These are phyloP conservation scores for Leucophenga varia DNA, from an alignment of 1,140 invertebrate species.

Conservation along the genomic window DNA sequence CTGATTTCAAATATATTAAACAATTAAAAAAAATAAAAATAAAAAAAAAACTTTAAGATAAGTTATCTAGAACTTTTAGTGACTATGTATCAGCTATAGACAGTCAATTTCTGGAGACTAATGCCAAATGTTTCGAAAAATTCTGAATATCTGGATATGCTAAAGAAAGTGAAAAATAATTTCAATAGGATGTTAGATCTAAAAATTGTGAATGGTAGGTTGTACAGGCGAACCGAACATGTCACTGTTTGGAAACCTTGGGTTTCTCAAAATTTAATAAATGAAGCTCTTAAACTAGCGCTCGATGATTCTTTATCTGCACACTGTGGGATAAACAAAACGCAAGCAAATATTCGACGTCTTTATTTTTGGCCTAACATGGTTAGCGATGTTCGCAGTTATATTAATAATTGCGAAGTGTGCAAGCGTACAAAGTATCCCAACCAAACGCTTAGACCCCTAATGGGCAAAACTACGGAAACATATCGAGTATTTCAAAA, in stretches of 20 bases:
- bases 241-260: no score
- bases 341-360: background rate
- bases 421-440: constrained; percentile 1
- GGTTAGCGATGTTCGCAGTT: background rate
- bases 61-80: no score
- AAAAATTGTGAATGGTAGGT: constrained; percentile 4
- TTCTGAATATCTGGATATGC: no score
- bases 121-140: no score
- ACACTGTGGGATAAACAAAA: background rate
- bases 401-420: constrained; percentile 1
- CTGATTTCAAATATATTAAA: no score
- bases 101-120: no score
- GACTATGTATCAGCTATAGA: no score
- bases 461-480: background rate
- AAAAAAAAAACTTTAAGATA: no score
- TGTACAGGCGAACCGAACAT: constrained; percentile 2
- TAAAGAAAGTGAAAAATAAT: no score
- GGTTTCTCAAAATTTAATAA: no score
- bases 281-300: background rate
- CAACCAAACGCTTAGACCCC: background rate
- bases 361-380: constrained; percentile 4
- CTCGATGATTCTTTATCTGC: background rate
- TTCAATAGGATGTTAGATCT: constrained; percentile 2
- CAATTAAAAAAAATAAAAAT: no score
- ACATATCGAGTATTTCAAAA: background rate